These are phyloP conservation scores for Cochlearius cochlearius DNA, from an alignment of 2,113 vertebrate species.

Conservation along the genomic window DNA sequence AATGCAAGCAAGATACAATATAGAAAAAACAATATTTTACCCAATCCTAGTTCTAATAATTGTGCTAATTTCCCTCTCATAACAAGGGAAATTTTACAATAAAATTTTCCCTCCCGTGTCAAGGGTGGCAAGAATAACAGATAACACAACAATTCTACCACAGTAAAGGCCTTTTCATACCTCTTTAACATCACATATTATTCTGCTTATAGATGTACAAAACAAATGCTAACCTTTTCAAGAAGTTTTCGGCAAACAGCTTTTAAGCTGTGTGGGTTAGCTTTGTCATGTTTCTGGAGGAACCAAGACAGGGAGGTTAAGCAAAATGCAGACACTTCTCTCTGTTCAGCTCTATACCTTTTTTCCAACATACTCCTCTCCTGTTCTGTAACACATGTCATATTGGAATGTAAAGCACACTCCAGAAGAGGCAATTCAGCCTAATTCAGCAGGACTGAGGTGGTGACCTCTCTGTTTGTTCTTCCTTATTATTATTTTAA, in stretches of 20 bases:
- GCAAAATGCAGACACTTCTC: background rate
- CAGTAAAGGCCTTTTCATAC: background rate
- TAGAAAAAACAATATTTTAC: background rate
- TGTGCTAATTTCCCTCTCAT: background rate
- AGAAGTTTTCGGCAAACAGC: background rate
- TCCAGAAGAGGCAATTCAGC: background rate
- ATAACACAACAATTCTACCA: background rate
- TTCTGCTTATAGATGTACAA: background rate
- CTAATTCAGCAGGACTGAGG: background rate
- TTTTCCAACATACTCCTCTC: background rate
- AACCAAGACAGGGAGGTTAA: background rate
- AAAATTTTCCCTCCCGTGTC: background rate
- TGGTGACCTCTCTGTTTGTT: background rate
- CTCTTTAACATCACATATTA: background rate
- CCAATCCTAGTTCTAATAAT: background rate
- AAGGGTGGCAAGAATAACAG: background rate
- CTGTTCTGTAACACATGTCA: background rate
- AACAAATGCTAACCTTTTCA: background rate
- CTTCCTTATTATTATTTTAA: background rate
- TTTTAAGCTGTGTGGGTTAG: background rate
- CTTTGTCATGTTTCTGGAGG: background rate
- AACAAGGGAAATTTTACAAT: background rate
- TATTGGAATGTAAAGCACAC: rapidly evolving
- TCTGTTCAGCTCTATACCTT: background rate
- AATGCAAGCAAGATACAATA: background rate